Percentiles rank a stretch among this genome's conserved stretches.
These are phyloP conservation scores for Salvelinus namaycush DNA, from an alignment of 2,113 vertebrate species.

Conservation along the genomic window DNA sequence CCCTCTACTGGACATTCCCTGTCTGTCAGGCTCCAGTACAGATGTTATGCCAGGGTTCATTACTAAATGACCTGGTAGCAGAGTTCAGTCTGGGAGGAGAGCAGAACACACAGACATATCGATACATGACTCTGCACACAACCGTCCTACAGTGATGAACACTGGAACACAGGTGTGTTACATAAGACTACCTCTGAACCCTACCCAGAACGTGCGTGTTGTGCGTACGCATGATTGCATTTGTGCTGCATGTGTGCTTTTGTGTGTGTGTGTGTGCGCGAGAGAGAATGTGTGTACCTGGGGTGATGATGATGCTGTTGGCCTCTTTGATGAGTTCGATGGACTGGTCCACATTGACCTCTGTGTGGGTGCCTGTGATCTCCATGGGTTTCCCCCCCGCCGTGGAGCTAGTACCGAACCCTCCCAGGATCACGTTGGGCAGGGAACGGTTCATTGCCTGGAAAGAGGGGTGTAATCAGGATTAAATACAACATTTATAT, in stretches of 20 bases:
- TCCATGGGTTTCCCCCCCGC: constrained; percentile 79
- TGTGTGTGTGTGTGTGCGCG: neutral
- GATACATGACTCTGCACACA: too few species aligned
- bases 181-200: neutral
- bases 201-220: neutral
- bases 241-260: neutral
- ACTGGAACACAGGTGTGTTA: neutral
- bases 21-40: too few species aligned
- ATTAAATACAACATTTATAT: too few species aligned
- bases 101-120: too few species aligned
- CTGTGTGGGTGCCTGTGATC: constrained; percentile 80
- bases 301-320: constrained; percentile 79
- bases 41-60: too few species aligned
- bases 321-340: constrained; percentile 79
- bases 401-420: constrained; percentile 76
- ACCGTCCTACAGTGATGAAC: too few species aligned
- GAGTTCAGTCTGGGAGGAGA: too few species aligned
- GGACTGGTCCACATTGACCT: constrained; percentile 79
- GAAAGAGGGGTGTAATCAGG: neutral
- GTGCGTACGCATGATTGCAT: too few species aligned
- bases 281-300: constrained; percentile 59
- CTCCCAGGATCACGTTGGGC: constrained; percentile 78
- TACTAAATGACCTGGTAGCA: too few species aligned
- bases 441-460: constrained; percentile 81
- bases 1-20: neutral